Base-by-base conservation (phyloP, 2,113 vertebrate genomes). In the Mesembrinibis cayennensis region DNA sequence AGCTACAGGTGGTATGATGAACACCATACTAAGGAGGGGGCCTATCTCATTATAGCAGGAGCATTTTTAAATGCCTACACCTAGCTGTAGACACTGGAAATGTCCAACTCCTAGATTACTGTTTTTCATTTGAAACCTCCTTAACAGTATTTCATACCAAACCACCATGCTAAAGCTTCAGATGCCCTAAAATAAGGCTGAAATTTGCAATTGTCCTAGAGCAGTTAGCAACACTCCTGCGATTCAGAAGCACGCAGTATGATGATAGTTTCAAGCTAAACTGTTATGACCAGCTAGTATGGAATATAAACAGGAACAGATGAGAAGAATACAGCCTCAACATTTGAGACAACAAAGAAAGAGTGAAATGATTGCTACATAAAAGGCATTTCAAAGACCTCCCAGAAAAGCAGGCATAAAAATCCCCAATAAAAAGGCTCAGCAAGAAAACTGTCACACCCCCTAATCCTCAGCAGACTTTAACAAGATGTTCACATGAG, bases 371-470 rank as follows among this genome's bases (percentile, higher is more conserved):
- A 87, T 97, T 95, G 82, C 96, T 97, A 95, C 96, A 96, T 74
- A 97, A 96, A 97, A 96, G 96, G 97, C 82, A 92, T 98, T 98
- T 97, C 97, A 98, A 98, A 98, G 96, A 97, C 94, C 96, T 97
- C 96, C 93, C 95, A 97, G 93, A 97, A 95, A 98, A 97, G 87
- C 52, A 95, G 87, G 94, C 80, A 95, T 92, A 97, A 98, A 98
- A 98, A 96, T 89, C 82, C 94, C 95, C 94, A 95, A 93, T 97
- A 96, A 98, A 97, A 97, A 97, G 92, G 89, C 87, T 97, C 93
- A 93, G 93, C 89, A 93, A 97, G 95, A 96, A 97, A 97, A 97
- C 63, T 91, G 96, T 97, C 96, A 94, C 84, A 96, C 96, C 73
- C 94, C 96, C 93, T 98, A 97, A 97, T 97, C 97, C 96, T 97